phyloP scores from a whole-genome alignment of 2,888 invertebrate genomes.

The Pantelozetes paolii region DNA sequence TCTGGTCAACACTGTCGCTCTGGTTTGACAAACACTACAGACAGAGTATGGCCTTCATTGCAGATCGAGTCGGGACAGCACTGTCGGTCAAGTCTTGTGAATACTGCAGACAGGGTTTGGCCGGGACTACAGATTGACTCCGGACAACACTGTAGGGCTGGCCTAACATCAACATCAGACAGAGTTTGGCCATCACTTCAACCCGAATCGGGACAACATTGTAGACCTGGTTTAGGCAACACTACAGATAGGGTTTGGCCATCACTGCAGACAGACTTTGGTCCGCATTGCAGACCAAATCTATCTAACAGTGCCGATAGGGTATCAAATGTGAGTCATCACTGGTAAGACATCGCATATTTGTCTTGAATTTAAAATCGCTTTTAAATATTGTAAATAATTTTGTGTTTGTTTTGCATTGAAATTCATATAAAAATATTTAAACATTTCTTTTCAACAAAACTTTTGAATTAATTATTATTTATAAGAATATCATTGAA shows the following conservation, averaged over 20 bases:
- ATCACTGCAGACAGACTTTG: background rate
- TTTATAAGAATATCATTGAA: no score
- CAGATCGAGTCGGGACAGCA: conserved; percentile 5
- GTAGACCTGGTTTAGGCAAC: background rate
- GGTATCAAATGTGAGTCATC: background rate
- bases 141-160: background rate
- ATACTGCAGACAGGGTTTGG: background rate
- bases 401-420: no score
- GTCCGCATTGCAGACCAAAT: background rate
- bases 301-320: background rate
- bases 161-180: background rate
- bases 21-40: background rate
- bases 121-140: background rate
- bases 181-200: background rate
- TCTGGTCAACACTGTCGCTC: background rate
- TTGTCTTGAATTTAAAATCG: no score
- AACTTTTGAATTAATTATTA: no score
- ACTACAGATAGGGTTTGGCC: conserved; percentile 8
- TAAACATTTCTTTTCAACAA: no score
- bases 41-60: conserved; percentile 8
- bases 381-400: no score
- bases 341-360: background rate
- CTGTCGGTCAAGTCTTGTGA: background rate
- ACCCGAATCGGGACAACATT: background rate
- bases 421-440: no score